Evolutionary conservation across 1,140 invertebrate species (phyloP).

Genomic region (Atta colombica): DNA sequence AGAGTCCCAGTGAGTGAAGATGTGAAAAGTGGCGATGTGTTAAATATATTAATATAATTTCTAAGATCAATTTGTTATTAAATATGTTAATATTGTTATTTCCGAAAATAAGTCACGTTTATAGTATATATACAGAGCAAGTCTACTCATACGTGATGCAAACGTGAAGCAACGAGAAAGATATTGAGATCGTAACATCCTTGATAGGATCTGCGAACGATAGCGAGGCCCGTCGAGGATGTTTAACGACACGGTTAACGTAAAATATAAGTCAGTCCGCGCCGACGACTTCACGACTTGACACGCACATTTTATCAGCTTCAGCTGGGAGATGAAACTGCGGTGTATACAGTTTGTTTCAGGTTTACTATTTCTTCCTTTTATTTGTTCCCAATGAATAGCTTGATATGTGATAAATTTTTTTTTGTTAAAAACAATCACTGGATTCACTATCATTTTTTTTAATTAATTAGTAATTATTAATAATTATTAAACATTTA

Average conservation of each 20-base stretch:
- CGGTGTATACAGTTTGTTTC: constrained; percentile 17
- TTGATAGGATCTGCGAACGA: constrained; percentile 33
- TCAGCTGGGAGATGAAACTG: constrained; percentile 12
- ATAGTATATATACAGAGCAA: not conserved
- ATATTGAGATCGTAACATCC: constrained; percentile 42
- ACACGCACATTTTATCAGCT: constrained; percentile 50
- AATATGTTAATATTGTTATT: constrained; percentile 6
- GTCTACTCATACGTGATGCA: not conserved
- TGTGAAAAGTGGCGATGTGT: not conserved
- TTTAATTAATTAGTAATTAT: not conserved
- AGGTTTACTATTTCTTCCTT: not conserved
- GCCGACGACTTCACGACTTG: constrained; percentile 15
- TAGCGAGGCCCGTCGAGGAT: constrained; percentile 26
- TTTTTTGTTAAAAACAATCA: not conserved
- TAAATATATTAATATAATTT: not conserved
- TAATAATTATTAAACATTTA: not conserved
- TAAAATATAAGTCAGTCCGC: constrained; percentile 47
- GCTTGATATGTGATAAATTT: not conserved
- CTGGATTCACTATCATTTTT: not conserved
- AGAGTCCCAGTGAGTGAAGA: not conserved
- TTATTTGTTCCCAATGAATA: not conserved
- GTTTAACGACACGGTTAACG: constrained; percentile 47
- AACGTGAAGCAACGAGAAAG: constrained; percentile 21
- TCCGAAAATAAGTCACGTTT: constrained; percentile 25
- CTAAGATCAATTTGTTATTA: no score